Conservation (phyloP, 2,113 vertebrate species). For the Zosterops pallidus region DNA sequence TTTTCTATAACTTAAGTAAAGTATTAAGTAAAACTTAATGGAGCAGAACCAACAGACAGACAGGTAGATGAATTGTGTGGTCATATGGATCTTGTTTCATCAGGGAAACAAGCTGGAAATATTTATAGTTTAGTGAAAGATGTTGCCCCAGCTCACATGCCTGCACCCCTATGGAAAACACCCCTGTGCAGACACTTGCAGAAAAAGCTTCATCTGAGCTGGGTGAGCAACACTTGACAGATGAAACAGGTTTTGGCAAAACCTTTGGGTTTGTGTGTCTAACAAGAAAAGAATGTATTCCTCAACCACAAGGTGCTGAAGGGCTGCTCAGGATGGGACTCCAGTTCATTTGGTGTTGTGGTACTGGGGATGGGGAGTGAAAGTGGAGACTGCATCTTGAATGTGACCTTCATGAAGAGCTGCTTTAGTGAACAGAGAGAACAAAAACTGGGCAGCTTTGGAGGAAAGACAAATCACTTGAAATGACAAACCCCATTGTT, state of each 20-base stretch:
- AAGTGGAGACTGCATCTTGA: background rate
- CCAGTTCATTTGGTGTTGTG: background rate
- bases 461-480: background rate
- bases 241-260: background rate
- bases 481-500: background rate
- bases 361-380: background rate
- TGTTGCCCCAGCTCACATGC: background rate
- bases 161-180: background rate
- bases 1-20: background rate
- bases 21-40: background rate
- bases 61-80: background rate
- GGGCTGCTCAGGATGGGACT: background rate
- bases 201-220: background rate
- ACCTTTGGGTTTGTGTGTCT: background rate
- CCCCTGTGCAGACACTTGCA: background rate
- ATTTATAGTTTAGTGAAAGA: background rate
- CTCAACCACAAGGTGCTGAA: background rate
- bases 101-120: background rate
- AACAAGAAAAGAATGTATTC: background rate
- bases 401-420: background rate
- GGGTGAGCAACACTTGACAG: background rate
- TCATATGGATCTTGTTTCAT: background rate
- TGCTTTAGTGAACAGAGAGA: background rate
- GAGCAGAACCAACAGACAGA: background rate
- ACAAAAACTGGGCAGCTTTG: background rate